phyloP scores from a whole-genome alignment of 2,888 invertebrate species.

The Papilio elwesi region DNA sequence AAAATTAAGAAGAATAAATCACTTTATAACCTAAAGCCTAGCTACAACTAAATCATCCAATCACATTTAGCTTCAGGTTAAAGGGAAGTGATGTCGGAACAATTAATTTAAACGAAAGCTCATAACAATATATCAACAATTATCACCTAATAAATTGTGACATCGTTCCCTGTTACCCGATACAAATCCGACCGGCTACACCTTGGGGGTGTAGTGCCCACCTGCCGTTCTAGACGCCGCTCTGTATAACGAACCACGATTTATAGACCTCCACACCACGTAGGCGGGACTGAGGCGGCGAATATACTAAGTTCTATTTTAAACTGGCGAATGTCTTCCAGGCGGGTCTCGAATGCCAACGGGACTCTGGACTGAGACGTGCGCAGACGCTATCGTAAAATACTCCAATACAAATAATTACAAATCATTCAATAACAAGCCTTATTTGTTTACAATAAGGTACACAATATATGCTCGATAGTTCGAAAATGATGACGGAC shows the following conservation, averaged over 20 bases:
- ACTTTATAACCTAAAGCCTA: conserved; percentile 4
- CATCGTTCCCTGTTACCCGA: conserved; percentile 33
- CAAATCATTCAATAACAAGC: conserved; percentile 31
- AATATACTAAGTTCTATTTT: conserved; percentile 40
- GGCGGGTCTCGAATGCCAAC: conserved; percentile 37
- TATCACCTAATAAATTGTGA: conserved; percentile 36
- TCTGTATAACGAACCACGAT: conserved; percentile 76
- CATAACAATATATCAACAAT: conserved; percentile 36
- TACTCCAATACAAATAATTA: conserved; percentile 36
- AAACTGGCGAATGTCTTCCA: conserved; percentile 31
- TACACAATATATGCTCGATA: conserved; percentile 17
- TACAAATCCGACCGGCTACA: conserved; percentile 34
- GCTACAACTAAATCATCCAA: conserved; percentile 7
- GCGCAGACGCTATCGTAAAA: conserved; percentile 35
- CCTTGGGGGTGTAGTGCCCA: conserved; percentile 55
- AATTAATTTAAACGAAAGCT: conserved; percentile 25
- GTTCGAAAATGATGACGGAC: conserved; percentile 33
- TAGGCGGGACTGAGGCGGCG: conserved; percentile 47
- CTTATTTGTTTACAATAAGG: conserved; percentile 31
- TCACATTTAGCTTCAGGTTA: conserved; percentile 46
- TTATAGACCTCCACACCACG: conserved; percentile 63
- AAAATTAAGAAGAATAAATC: conserved; percentile 6
- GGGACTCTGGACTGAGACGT: conserved; percentile 23
- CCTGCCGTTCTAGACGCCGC: conserved; percentile 66
- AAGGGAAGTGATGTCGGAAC: conserved; percentile 47